Evolutionary conservation across 2,888 invertebrate species (phyloP), one percentile per base, ranked within the genome.

Genomic region (Apodemia mormo): DNA sequence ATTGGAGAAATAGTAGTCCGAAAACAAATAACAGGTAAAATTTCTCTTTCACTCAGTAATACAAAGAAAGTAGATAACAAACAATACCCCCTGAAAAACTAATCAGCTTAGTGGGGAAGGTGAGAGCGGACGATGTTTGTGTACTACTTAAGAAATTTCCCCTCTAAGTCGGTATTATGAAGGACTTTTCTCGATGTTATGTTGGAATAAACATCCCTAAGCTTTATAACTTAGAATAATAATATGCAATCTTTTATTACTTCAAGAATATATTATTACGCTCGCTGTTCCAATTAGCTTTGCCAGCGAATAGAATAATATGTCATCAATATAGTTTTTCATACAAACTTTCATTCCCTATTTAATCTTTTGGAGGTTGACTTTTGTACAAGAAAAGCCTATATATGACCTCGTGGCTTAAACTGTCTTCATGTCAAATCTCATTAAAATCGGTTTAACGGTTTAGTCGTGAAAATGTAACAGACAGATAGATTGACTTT

Each of bases 81-180:
- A 52, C 45, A 45, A 64, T 37, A 54, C 45, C 22, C 65, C 54
- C 49, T 52, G 49, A 37, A 54, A 54, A 69, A 54, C 68, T 69
- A 69, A 69, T 65, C 68, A 54, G 68, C 65, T 69, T 69, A 69
- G 49, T 40, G 45, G 43, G 43, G 30, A 45, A 67, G 67, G 67
- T 65, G 68, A 64, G 54, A 54, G 30, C 29, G 61, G 56, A 56
- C 56, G 61, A 61, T 61, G 61, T 61, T 12, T 61, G 61, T 61
- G 33, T 30, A 61, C 61, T 61, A 61, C 61, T 61, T 61, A 61
- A 61, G 61, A 30, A 33, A 61, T 61, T 61, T 61, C 12, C 61
- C 33, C 8, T 61, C 12, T 30, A 61, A 14, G 30, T 33, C 10
- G 30, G 61, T 61, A 33, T 61, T 33, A 61, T 12, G 12, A 61